A percentile compares a stretch with the other conserved stretches of the same genome.
phyloP scores from a whole-genome alignment of 2,113 vertebrate species.

The Emydura subglobosa region DNA sequence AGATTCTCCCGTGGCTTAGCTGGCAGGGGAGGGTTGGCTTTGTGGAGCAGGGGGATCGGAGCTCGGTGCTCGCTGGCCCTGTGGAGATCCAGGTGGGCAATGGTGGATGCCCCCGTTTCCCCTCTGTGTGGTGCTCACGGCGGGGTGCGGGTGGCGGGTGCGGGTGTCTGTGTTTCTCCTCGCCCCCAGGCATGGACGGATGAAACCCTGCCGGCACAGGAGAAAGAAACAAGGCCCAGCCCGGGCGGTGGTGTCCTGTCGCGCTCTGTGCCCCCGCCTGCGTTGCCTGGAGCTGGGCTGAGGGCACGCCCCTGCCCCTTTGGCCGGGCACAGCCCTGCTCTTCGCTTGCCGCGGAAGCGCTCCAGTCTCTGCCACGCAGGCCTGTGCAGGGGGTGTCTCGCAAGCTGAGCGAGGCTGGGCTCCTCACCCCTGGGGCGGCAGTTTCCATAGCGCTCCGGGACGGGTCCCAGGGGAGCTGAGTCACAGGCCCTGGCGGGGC shows the following conservation, averaged over 20 bases:
- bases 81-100: background rate
- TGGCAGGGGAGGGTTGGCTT: background rate
- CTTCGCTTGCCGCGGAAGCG: background rate
- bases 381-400: background rate
- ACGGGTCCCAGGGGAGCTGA: background rate
- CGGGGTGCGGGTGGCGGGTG: background rate
- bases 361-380: background rate
- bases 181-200: background rate
- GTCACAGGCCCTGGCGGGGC: background rate
- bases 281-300: too few relatives aligned
- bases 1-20: background rate
- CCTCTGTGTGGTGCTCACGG: background rate
- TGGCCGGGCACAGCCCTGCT: too few relatives aligned
- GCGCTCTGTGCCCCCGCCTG: too few relatives aligned
- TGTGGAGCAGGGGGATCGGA: background rate
- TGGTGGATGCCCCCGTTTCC: background rate
- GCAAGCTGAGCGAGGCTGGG: background rate
- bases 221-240: background rate
- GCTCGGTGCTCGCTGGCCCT: background rate
- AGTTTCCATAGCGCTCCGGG: background rate
- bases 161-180: background rate
- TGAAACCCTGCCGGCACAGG: background rate
- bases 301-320: too few relatives aligned
- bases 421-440: background rate
- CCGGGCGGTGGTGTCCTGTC: background rate